Percentiles rank a stretch among this genome's conserved stretches.
phyloP scores from a whole-genome alignment of 1,140 invertebrate species.

The Drosophila biarmipes region DNA sequence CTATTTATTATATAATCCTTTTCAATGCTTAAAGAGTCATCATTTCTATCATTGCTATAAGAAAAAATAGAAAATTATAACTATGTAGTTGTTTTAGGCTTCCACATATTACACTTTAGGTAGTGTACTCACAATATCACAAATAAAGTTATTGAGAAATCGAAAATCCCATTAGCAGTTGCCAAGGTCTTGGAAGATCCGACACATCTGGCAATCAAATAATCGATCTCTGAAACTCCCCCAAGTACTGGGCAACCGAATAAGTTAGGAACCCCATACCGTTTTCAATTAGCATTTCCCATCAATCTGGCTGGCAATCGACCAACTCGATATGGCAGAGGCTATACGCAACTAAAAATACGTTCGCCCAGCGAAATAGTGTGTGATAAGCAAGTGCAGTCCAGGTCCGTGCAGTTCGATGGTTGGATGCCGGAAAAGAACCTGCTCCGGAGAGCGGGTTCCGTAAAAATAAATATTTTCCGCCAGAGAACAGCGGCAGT shows the following conservation, averaged over 20 bases:
- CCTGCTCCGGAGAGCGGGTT: constrained; percentile 10
- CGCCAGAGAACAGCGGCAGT: constrained; percentile 45
- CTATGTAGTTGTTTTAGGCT: no score
- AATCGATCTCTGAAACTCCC: not conserved
- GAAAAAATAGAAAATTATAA: no score
- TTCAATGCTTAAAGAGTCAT: no score
- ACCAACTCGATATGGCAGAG: constrained; percentile 55
- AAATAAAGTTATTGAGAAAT: no score
- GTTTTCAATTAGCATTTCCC: constrained; percentile 35
- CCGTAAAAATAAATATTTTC: constrained; percentile 29
- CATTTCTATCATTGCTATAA: no score
- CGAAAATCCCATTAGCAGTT: not conserved
- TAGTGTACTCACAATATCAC: no score
- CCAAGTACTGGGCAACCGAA: not conserved
- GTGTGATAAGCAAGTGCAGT: constrained; percentile 73
- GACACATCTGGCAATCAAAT: not conserved
- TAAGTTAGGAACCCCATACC: not conserved
- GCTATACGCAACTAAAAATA: constrained; percentile 51
- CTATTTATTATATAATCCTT: no score
- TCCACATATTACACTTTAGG: no score
- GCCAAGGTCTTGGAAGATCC: not conserved
- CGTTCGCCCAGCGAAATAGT: constrained; percentile 18
- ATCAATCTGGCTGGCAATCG: constrained; percentile 48
- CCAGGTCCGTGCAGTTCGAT: constrained; percentile 29
- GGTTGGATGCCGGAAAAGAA: constrained; percentile 11